These are phyloP conservation scores for Sitobion miscanthi DNA, from an alignment of 1,140 invertebrate genomes.

Conservation along the genomic window DNA sequence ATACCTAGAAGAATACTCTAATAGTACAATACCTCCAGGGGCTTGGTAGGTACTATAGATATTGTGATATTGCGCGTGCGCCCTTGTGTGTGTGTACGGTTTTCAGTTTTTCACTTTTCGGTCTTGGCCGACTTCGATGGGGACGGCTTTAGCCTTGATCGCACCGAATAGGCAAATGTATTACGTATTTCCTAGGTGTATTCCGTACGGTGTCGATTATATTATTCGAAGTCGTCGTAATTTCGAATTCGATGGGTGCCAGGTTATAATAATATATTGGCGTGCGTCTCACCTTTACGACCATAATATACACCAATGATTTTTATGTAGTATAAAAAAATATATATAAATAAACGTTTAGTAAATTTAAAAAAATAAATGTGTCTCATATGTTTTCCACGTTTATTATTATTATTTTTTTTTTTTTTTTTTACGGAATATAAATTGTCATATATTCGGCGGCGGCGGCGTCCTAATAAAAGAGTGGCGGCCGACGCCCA, in stretches of 20 bases:
- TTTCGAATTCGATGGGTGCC: not conserved
- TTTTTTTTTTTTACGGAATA: conserved; percentile 18
- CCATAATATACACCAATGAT: not conserved
- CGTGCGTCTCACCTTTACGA: not conserved
- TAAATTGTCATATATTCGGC: conserved; percentile 29
- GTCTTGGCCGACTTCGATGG: not conserved
- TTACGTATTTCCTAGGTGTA: not conserved
- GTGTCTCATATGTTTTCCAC: not conserved
- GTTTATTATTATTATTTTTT: conserved; percentile 16
- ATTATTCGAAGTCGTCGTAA: not conserved
- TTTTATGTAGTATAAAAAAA: not conserved
- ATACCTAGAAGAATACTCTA: too few species aligned
- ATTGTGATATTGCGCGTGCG: too few species aligned
- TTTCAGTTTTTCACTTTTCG: not conserved
- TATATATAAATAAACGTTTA: conserved; percentile 30
- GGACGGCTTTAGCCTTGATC: not conserved
- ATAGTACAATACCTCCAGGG: too few species aligned
- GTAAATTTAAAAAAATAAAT: conserved; percentile 31
- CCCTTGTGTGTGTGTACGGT: not conserved
- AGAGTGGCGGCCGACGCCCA: conserved; percentile 6
- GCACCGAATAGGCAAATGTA: not conserved
- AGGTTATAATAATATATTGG: not conserved
- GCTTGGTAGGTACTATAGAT: too few species aligned
- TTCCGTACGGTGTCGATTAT: not conserved
- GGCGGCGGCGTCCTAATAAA: not conserved